Percentiles rank a stretch among this genome's conserved stretches.
These are phyloP conservation scores for Harpagifer antarcticus DNA, from an alignment of 2,797 vertebrate genomes.

Conservation along the genomic window DNA sequence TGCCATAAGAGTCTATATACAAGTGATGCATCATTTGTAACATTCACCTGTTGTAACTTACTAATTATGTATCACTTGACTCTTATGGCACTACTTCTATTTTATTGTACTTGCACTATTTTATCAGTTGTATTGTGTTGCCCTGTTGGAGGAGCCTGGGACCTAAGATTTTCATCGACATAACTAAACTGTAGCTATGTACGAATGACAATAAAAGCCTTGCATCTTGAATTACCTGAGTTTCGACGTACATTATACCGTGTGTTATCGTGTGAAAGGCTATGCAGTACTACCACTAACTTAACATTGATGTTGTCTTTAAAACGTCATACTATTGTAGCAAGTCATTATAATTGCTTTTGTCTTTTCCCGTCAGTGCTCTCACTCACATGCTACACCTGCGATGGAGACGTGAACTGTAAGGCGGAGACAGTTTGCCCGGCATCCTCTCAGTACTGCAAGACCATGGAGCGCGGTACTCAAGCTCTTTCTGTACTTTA, in stretches of 20 bases:
- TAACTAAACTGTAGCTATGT: too few relatives aligned
- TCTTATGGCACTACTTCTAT: too few relatives aligned
- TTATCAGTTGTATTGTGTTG: too few relatives aligned
- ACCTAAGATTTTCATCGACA: too few relatives aligned
- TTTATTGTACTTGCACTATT: too few relatives aligned
- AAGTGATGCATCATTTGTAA: too few relatives aligned
- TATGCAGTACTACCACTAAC: background rate
- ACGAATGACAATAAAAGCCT: too few relatives aligned
- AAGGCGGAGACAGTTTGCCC: constrained; percentile 42
- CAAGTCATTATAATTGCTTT: background rate
- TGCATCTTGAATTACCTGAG: background rate
- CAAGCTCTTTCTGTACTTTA: background rate
- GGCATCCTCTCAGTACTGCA: constrained; percentile 46
- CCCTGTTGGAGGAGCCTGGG: too few relatives aligned
- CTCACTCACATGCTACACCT: constrained; percentile 68
- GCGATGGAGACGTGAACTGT: constrained; percentile 34
- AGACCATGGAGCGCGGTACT: too few relatives aligned
- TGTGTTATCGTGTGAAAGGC: background rate
- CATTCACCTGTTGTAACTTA: too few relatives aligned
- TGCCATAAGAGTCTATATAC: too few relatives aligned
- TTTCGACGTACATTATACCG: background rate
- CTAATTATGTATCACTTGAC: too few relatives aligned
- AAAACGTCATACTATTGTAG: background rate
- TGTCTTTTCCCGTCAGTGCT: constrained; percentile 51
- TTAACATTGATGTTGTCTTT: background rate